Evolutionary conservation across 2,888 invertebrate genomes (phyloP).

Genomic region (Dichetophora obliterata): DNA sequence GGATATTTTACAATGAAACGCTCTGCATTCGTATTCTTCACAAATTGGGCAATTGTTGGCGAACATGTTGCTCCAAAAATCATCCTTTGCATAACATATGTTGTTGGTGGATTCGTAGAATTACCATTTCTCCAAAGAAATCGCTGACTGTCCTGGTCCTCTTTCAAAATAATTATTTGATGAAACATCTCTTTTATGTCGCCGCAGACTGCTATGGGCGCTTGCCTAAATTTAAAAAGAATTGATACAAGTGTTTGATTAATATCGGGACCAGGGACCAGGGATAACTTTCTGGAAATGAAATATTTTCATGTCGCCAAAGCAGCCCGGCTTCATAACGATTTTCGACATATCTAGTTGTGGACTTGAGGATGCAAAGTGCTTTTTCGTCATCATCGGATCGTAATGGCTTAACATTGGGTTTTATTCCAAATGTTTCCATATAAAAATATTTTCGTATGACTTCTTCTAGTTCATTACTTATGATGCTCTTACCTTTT

Average conservation of each 20-base stretch:
- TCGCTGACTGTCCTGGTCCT: slow-evolving; percentile 39
- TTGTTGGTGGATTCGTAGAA: slow-evolving; percentile 2
- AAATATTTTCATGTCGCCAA: slow-evolving; percentile 22
- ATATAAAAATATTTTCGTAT: slow-evolving; percentile 21
- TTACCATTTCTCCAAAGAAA: slow-evolving; percentile 40
- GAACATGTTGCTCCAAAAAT: slow-evolving; percentile 44
- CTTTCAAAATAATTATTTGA: slow-evolving; percentile 23
- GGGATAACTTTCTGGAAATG: slow-evolving; percentile 37
- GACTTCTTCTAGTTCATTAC: slow-evolving; percentile 11
- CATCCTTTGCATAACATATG: slow-evolving; percentile 42
- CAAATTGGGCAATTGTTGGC: slow-evolving; percentile 46
- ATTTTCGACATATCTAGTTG: slow-evolving; percentile 5
- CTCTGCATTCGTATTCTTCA: slow-evolving; percentile 54
- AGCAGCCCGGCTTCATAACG: slow-evolving; percentile 35
- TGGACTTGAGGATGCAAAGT: slow-evolving; percentile 15
- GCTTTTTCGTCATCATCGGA: slow-evolving; percentile 29
- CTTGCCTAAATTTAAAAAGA: slow-evolving; percentile 38
- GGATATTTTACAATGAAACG: slow-evolving; percentile 45
- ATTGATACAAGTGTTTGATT: slow-evolving; percentile 27
- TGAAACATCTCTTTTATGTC: background rate
- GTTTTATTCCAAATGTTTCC: slow-evolving; percentile 33
- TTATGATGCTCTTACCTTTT: background rate
- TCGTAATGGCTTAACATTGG: too few relatives aligned
- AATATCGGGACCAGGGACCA: background rate
- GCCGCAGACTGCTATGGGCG: slow-evolving; percentile 37